A percentile compares a stretch with the other conserved stretches of the same genome.
phyloP scores from a whole-genome alignment of 2,888 invertebrate genomes.

The Melanophora roralis region DNA sequence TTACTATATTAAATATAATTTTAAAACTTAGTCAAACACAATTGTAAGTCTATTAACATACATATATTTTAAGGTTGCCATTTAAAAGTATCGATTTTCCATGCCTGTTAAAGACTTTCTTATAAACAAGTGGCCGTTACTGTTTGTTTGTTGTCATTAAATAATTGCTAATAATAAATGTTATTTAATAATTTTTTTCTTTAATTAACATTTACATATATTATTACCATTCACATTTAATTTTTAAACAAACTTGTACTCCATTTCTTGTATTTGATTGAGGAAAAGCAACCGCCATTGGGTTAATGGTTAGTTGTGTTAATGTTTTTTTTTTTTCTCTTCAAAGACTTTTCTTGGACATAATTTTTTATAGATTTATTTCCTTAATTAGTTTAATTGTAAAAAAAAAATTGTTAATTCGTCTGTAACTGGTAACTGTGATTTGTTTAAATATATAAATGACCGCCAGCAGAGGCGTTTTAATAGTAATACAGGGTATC shows the following conservation, averaged over 20 bases:
- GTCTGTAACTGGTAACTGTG: not conserved
- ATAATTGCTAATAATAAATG: conserved; percentile 51
- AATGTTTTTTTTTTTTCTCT: not conserved
- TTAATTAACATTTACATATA: not conserved
- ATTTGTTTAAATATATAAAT: not conserved
- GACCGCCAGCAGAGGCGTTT: not conserved
- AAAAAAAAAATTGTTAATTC: not conserved
- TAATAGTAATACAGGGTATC: too few relatives aligned
- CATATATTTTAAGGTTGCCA: too few relatives aligned
- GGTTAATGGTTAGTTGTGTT: not conserved
- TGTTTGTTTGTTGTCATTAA: conserved; percentile 44
- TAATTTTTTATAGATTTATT: not conserved
- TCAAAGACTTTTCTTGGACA: not conserved
- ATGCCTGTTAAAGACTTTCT: conserved; percentile 13
- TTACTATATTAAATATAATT: too few relatives aligned
- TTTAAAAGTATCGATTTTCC: too few relatives aligned
- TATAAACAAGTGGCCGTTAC: conserved; percentile 37
- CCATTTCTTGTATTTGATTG: not conserved
- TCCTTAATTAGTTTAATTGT: not conserved
- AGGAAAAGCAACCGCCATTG: conserved; percentile 6
- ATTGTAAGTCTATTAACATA: too few relatives aligned
- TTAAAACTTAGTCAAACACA: too few relatives aligned
- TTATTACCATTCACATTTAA: not conserved
- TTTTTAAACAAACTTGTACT: not conserved
- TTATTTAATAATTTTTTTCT: conserved; percentile 29